Evolutionary conservation across 2,888 invertebrate species (phyloP), one percentile per base, ranked within the genome.

Genomic region (Eilema caniola): DNA sequence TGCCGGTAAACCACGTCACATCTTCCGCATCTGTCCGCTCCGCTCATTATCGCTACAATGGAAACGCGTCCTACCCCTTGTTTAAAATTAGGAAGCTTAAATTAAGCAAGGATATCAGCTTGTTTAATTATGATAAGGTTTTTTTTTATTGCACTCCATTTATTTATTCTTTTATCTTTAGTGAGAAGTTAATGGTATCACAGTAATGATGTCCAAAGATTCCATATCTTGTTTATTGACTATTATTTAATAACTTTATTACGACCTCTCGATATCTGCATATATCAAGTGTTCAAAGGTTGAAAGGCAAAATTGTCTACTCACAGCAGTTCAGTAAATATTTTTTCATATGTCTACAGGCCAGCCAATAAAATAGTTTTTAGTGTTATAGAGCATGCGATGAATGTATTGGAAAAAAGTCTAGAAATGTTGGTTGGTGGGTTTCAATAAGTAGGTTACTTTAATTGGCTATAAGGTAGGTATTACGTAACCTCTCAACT

Each of bases 361-460:
- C 37, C 57, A 16, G 23, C 37, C 57, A 16, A 28, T 59, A 68
- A 68, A 59, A 63, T 25, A 41, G n/a, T 56, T 28, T n/a, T 33
- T 57, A 7, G 14, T 10, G 63, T 20, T 66, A 37, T 66, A 25
- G 53, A 47, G 10, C 23, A 10, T 23, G 47, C 47, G 7, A 47
- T 0, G 47, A 14, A 20, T 5, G 20, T 1, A 20, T 1, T 0
- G 1, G 7, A 47, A 47, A 20, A 47, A 47, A 5, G 20, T 20
- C 47, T 7, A 20, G 47, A 47, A 47, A 20, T 20, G 5, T 16
- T 47, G 4, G 47, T 47, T 2, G 7, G 20, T 47, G 20, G 47
- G 20, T 47, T 47, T 47, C 20, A 47, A 47, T 47, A 20, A 20
- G 20, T 47, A 20, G 7, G 5, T 47, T 20, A 20, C 5, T 47